phyloP scores from a whole-genome alignment of 2,797 vertebrate genomes.

The Diplodus sargus region DNA sequence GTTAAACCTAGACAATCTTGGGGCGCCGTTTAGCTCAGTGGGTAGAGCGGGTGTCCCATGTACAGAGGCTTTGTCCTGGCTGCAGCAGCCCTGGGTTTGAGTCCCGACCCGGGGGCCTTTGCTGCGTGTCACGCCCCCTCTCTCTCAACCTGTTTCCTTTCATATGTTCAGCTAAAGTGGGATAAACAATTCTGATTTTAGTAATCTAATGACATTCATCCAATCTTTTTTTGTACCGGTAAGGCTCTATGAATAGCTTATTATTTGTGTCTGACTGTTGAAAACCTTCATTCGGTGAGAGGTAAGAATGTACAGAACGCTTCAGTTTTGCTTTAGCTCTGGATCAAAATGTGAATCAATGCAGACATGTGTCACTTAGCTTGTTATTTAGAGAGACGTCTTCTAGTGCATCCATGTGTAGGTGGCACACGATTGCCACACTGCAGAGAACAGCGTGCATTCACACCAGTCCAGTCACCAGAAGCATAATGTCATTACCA shows the following conservation, averaged over 20 bases:
- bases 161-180: not conserved
- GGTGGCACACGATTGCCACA: not conserved
- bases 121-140: no score
- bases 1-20: not conserved
- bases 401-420: not conserved
- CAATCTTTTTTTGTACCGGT: not conserved
- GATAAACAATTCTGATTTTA: constrained; percentile 6
- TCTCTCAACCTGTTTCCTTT: no score
- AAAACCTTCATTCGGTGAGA: not conserved
- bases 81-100: no score
- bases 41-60: no score
- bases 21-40: no score
- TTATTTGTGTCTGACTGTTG: not conserved
- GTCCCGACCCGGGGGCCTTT: no score
- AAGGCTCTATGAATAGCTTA: not conserved
- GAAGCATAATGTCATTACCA: constrained; percentile 38
- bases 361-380: not conserved
- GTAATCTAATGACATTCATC: not conserved
- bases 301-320: not conserved
- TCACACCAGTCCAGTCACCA: constrained; percentile 15
- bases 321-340: not conserved
- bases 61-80: no score
- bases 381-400: not conserved
- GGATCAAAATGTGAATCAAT: not conserved
- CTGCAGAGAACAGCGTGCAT: not conserved